Evolutionary conservation across 1,140 invertebrate species (phyloP).

Genomic region (Atta colombica): DNA sequence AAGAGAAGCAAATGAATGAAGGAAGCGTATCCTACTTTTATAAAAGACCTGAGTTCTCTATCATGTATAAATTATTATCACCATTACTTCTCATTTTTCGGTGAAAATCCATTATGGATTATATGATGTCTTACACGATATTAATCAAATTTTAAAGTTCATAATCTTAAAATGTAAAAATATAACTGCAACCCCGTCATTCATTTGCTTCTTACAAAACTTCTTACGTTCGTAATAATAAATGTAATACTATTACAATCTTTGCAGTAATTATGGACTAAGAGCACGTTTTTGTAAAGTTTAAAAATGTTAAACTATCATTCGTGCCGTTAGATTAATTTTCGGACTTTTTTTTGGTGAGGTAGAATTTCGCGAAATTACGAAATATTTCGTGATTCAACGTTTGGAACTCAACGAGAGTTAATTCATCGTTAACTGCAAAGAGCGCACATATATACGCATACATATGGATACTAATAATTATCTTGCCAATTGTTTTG

Average conservation of each 20-base stretch:
- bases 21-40: neutral
- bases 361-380: slow-evolving; percentile 35
- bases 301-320: slow-evolving; percentile 12
- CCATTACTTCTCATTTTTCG: neutral
- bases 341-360: slow-evolving; percentile 14
- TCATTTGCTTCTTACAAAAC: slow-evolving; percentile 9
- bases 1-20: slow-evolving; percentile 2
- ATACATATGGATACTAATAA: slow-evolving; percentile 18
- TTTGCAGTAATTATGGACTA: neutral
- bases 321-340: slow-evolving; percentile 4
- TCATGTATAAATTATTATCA: slow-evolving; percentile 6
- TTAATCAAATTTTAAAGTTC: slow-evolving; percentile 37
- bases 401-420: slow-evolving; percentile 38
- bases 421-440: neutral
- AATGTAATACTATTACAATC: slow-evolving; percentile 18
- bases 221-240: neutral
- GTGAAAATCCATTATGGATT: neutral
- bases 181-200: neutral
- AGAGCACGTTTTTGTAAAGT: neutral
- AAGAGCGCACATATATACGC: neutral
- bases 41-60: slow-evolving; percentile 11
- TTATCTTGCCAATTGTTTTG: slow-evolving; percentile 53
- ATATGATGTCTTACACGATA: neutral
- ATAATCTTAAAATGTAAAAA: slow-evolving; percentile 24
- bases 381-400: slow-evolving; percentile 25